Percentiles rank a stretch among this genome's conserved stretches.
Evolutionary conservation across 2,113 vertebrate genomes (phyloP).

Genomic region (Tympanuchus pallidicinctus): DNA sequence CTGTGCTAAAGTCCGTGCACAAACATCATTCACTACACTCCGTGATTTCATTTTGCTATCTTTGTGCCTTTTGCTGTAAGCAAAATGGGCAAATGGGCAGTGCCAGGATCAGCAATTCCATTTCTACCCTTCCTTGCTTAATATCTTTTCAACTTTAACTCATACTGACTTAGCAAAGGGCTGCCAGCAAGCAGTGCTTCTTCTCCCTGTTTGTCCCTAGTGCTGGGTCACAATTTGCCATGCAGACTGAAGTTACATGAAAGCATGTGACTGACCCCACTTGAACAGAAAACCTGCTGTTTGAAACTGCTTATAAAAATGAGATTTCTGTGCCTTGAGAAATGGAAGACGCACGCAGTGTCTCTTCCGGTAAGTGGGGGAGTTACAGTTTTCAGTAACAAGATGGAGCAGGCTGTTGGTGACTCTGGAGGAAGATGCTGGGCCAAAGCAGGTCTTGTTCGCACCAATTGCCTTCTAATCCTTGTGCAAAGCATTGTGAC

Average conservation of each 20-base stretch:
- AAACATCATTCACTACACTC: background rate
- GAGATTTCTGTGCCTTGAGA: background rate
- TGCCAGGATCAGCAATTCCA: background rate
- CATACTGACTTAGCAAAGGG: background rate
- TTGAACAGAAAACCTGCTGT: background rate
- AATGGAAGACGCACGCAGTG: rapidly evolving
- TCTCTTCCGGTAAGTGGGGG: background rate
- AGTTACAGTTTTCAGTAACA: background rate
- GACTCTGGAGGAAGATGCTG: background rate
- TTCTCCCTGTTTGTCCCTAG: background rate
- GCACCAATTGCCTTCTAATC: background rate
- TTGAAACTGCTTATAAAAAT: background rate
- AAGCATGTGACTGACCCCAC: background rate
- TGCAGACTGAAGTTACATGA: rapidly evolving
- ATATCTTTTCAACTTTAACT: background rate
- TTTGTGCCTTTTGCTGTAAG: background rate
- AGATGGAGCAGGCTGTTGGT: background rate
- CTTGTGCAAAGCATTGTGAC: background rate
- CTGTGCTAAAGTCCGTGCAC: background rate
- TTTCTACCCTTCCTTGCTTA: constrained; percentile 10
- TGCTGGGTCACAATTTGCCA: background rate
- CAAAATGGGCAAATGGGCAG: background rate
- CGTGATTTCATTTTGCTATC: background rate
- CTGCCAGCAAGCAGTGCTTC: background rate
- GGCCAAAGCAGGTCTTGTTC: background rate